Conservation (phyloP, 2,888 invertebrate species). For the Acleris sparsana region DNA sequence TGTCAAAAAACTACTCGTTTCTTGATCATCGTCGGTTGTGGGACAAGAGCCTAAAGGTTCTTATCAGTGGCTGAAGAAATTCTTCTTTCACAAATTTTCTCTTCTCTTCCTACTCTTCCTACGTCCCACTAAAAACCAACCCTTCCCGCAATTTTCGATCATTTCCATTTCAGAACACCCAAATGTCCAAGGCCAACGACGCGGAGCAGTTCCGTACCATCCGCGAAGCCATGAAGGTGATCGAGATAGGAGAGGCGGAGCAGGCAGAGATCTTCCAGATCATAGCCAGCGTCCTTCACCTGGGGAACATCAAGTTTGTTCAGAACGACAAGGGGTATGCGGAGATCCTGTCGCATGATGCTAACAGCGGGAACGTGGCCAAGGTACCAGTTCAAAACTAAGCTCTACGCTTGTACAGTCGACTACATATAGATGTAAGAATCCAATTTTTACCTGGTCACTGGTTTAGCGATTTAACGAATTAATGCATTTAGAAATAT, state of each 20-base stretch:
- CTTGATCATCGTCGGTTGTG: too few relatives aligned
- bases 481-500: too few relatives aligned
- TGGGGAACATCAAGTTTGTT: conserved; percentile 93
- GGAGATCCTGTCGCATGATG: conserved; percentile 86
- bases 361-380: conserved; percentile 82
- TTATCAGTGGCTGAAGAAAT: too few relatives aligned
- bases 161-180: conserved; percentile 51
- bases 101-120: too few relatives aligned
- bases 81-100: too few relatives aligned
- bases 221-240: conserved; percentile 88
- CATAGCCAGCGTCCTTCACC: conserved; percentile 92
- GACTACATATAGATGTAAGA: too few relatives aligned
- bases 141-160: not conserved
- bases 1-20: too few relatives aligned
- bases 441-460: too few relatives aligned
- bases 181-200: conserved; percentile 77
- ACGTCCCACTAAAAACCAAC: too few relatives aligned
- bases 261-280: conserved; percentile 91
- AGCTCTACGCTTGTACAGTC: too few relatives aligned
- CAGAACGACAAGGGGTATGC: conserved; percentile 88
- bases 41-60: too few relatives aligned
- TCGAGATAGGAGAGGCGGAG: conserved; percentile 89
- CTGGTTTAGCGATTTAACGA: too few relatives aligned
- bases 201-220: conserved; percentile 87
- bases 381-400: conserved; percentile 75